Evolutionary conservation across 1,140 invertebrate species (phyloP).

Genomic region (Hycleus cichorii): DNA sequence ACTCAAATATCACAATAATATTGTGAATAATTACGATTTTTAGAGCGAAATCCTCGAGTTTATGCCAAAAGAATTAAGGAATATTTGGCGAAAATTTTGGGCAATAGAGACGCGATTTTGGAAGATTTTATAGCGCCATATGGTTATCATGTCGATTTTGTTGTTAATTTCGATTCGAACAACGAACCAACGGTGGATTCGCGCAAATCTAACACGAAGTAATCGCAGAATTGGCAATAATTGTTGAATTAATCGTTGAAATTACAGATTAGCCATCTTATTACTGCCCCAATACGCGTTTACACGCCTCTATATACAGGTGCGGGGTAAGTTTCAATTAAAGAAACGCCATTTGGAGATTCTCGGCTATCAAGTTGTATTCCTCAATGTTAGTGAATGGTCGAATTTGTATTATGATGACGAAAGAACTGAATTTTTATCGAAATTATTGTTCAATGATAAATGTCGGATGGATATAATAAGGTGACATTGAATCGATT

Average conservation of each 20-base stretch:
- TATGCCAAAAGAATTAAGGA: slow-evolving; percentile 19
- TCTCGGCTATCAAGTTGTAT: slow-evolving; percentile 50
- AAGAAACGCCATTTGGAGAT: slow-evolving; percentile 53
- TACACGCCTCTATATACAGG: slow-evolving; percentile 28
- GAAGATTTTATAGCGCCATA: slow-evolving; percentile 32
- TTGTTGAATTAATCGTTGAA: too few species aligned
- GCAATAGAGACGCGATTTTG: slow-evolving; percentile 13
- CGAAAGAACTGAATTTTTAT: slow-evolving; percentile 31
- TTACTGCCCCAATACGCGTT: slow-evolving; percentile 39
- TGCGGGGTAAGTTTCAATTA: slow-evolving; percentile 42
- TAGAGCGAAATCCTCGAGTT: background rate
- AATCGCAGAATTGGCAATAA: background rate
- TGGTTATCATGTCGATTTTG: slow-evolving; percentile 35
- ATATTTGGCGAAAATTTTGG: slow-evolving; percentile 22
- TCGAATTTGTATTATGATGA: slow-evolving; percentile 42
- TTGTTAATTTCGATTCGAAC: slow-evolving; percentile 24
- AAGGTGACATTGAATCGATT: too few species aligned
- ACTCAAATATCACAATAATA: slow-evolving; percentile 1
- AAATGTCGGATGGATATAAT: too few species aligned
- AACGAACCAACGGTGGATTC: slow-evolving; percentile 7
- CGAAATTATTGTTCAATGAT: slow-evolving; percentile 10
- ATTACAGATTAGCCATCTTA: slow-evolving; percentile 41
- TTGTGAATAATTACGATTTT: background rate
- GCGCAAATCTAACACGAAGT: slow-evolving; percentile 19
- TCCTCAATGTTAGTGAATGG: slow-evolving; percentile 48